These are phyloP conservation scores for Ctena decussata DNA, from an alignment of 2,888 invertebrate species.

Conservation along the genomic window DNA sequence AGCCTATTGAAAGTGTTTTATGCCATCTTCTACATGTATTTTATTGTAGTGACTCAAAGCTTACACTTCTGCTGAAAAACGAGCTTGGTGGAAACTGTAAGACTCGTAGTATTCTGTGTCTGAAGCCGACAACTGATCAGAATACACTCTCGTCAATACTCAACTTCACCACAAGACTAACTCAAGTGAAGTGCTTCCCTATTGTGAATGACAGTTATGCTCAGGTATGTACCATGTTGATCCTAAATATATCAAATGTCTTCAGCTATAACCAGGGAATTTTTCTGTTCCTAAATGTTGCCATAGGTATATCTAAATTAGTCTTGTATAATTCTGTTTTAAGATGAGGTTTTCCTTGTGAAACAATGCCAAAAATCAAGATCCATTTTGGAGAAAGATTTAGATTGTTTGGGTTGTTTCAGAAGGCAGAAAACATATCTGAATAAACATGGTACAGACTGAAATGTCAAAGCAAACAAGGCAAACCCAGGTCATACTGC, in stretches of 20 bases:
- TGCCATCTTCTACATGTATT: neutral
- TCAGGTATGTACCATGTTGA: conserved; percentile 77
- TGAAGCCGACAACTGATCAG: conserved; percentile 78
- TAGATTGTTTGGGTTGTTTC: too few species aligned
- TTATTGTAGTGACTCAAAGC: conserved; percentile 79
- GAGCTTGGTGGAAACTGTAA: conserved; percentile 86
- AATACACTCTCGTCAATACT: conserved; percentile 74
- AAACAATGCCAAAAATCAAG: too few species aligned
- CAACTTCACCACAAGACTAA: conserved; percentile 76
- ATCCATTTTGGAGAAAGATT: too few species aligned
- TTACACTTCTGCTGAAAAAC: conserved; percentile 82
- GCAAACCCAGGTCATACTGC: neutral
- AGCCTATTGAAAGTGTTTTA: too few species aligned
- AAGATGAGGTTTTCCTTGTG: too few species aligned
- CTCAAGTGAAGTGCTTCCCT: conserved; percentile 84
- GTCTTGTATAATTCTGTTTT: too few species aligned
- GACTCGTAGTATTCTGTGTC: conserved; percentile 82
- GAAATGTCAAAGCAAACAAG: neutral
- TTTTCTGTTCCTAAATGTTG: too few species aligned
- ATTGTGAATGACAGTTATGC: conserved; percentile 84
- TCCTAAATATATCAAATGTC: too few species aligned
- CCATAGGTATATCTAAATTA: too few species aligned
- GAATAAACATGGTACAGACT: too few species aligned
- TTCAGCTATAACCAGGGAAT: too few species aligned
- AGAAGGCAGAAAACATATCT: too few species aligned